Evolutionary conservation across 2,113 vertebrate species (phyloP).

Genomic region (Gracilinanus agilis): DNA sequence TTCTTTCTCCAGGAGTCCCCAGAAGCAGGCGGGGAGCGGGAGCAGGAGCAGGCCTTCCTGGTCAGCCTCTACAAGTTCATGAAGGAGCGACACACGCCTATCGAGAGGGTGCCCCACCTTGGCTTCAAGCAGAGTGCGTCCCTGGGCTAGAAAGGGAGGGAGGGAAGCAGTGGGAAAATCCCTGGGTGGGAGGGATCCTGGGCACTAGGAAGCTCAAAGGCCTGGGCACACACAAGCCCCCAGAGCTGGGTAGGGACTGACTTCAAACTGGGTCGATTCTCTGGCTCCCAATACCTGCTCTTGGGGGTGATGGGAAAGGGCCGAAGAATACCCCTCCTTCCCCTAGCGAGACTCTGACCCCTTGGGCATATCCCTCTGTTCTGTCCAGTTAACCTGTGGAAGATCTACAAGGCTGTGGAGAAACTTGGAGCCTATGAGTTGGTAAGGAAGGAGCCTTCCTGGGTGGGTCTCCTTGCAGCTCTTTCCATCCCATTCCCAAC

Average conservation of each 20-base stretch:
- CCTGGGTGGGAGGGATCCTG: not conserved
- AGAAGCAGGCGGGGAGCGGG: conserved; percentile 74
- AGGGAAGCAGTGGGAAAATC: conserved; percentile 14
- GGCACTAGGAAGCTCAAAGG: not conserved
- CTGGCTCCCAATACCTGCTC: conserved; percentile 4
- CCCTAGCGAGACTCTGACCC: not conserved
- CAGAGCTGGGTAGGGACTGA: conserved; percentile 8
- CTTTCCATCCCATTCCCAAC: not conserved
- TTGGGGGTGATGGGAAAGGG: not conserved
- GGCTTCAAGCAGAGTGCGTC: conserved; percentile 97
- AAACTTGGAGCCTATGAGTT: conserved; percentile 95
- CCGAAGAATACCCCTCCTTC: not conserved
- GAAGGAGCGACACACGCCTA: conserved; percentile 93
- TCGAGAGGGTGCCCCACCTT: conserved; percentile 96
- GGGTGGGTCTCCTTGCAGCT: not conserved
- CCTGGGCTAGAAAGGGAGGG: conserved; percentile 56
- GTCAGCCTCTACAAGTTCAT: conserved; percentile 93
- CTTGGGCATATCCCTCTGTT: conserved; percentile 14
- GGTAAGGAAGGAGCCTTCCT: conserved; percentile 82
- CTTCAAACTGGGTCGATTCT: not conserved
- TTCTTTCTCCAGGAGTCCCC: conserved; percentile 72
- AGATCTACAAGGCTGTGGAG: conserved; percentile 95
- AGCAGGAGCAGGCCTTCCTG: conserved; percentile 93
- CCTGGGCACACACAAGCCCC: not conserved
- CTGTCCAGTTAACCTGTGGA: conserved; percentile 94